Percentiles rank a stretch among this genome's conserved stretches.
These are phyloP conservation scores for Chiridota heheva DNA, from an alignment of 35 echinoderm and acorn worm genomes.

Conservation along the genomic window DNA sequence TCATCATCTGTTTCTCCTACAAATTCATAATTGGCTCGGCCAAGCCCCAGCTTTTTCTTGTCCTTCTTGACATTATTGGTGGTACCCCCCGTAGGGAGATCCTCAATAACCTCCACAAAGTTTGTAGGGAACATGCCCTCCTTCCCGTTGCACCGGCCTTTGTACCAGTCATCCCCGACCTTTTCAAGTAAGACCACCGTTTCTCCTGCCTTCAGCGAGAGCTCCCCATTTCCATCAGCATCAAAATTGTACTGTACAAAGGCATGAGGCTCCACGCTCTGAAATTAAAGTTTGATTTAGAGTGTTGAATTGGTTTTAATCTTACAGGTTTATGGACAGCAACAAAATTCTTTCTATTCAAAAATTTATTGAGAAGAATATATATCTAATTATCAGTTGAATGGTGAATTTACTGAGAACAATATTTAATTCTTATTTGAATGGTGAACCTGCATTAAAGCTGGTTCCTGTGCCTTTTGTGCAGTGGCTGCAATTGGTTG, in stretches of 20 bases:
- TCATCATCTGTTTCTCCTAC: slow-evolving; percentile 21
- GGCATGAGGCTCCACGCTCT: slow-evolving; percentile 62
- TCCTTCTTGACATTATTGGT: neutral
- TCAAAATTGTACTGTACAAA: slow-evolving; percentile 88
- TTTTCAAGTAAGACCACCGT: slow-evolving; percentile 64
- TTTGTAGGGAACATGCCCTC: slow-evolving; percentile 88
- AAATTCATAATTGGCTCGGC: slow-evolving; percentile 34
- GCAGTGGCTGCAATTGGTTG: too few relatives aligned
- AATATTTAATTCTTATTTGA: too few relatives aligned
- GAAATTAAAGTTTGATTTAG: too few relatives aligned
- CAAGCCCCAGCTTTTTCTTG: neutral
- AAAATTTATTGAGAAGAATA: too few relatives aligned
- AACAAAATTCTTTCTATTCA: too few relatives aligned
- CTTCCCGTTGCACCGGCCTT: slow-evolving; percentile 55
- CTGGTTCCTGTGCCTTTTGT: too few relatives aligned
- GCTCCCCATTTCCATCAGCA: slow-evolving; percentile 56
- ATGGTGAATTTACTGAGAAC: too few relatives aligned
- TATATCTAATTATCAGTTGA: too few relatives aligned
- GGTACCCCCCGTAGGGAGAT: slow-evolving; percentile 14
- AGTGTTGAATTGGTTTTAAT: too few relatives aligned
- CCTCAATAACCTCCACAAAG: slow-evolving; percentile 79
- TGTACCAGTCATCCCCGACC: slow-evolving; percentile 81
- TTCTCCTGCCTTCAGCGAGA: slow-evolving; percentile 62
- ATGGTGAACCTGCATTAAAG: too few relatives aligned
- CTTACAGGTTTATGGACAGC: too few relatives aligned